Evolutionary conservation across 2,113 vertebrate species (phyloP), one percentile per base, ranked within the genome.

Genomic region (Oreamnos americanus): DNA sequence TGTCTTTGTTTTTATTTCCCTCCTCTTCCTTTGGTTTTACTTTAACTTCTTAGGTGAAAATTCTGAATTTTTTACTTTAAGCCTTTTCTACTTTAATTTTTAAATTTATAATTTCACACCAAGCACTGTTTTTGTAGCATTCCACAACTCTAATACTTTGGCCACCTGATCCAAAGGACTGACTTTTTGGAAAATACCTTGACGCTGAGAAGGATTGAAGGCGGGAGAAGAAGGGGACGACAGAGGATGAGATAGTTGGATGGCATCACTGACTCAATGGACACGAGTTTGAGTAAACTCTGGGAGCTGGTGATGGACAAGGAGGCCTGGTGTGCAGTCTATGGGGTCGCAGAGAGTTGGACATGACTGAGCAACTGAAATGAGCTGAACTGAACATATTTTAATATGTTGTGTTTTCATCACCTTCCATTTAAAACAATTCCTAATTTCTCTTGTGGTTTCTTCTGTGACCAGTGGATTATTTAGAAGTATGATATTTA

Each of bases 401-500:
- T 78, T 53, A 91, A 78, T 45, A 51, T n/a, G 39, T 87, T 87
- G 14, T 51, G 43, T 87, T 87, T 92, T 81, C 19, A 82, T 92
- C 81, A 51, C 71, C n/a, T 71, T 60, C 92, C 9, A 25, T 51
- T 45, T 57, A 51, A 83, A 92, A 88, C 19, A n/a, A 28, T 83
- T 58, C 53, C 5, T 21, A 83, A 4, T 88, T 96, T 82, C 43
- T 88, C 33, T 88, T 92, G 43, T 74, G 33, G 26, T 82, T 92
- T 88, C 49, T 51, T 67, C 74, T 33, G 21, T 92, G 26, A 88
- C 7, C 3, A 30, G 58, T 74, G n/a, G 74, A 74, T 88, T 92
- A n/a, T 92, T 96, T 87, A 92, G 17, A 88, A 82, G n/a, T 83
- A 16, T 51, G 39, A 82, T 82, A 47, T 82, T 96, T 87, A 49